phyloP scores from a whole-genome alignment of 2,797 vertebrate genomes.

The Protonibea diacanthus region DNA sequence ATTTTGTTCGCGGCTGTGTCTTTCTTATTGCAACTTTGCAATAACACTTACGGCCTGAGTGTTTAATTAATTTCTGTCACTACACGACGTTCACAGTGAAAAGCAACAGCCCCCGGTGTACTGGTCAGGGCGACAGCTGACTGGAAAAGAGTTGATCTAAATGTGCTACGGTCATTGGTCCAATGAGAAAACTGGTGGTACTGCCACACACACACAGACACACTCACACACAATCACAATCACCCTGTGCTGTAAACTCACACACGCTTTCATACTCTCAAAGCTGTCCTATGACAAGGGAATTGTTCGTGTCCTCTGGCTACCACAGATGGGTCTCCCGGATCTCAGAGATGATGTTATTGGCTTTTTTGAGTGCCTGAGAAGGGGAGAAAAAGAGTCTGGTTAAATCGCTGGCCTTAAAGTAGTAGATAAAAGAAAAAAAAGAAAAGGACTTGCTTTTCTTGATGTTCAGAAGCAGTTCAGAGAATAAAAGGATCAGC shows the following conservation, averaged over 20 bases:
- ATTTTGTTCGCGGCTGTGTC: conserved; percentile 54
- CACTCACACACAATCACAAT: conserved; percentile 20
- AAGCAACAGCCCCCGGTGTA: conserved; percentile 47
- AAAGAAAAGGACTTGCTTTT: conserved; percentile 4
- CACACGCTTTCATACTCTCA: conserved; percentile 64
- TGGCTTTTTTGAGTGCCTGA: conserved; percentile 89
- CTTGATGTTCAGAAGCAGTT: conserved; percentile 26
- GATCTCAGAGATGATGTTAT: conserved; percentile 89
- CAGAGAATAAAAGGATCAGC: conserved; percentile 47
- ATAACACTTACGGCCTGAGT: conserved; percentile 65
- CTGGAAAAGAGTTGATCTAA: conserved; percentile 36
- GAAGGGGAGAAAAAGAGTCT: conserved; percentile 15
- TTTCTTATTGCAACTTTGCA: conserved; percentile 39
- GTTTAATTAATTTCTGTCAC: conserved; percentile 53
- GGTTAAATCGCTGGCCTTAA: conserved; percentile 31
- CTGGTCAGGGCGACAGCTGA: conserved; percentile 44
- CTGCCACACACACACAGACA: conserved; percentile 26
- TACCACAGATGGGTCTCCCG: conserved; percentile 91
- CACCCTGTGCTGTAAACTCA: conserved; percentile 60
- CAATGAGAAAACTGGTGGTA: conserved; percentile 56
- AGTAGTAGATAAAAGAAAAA: conserved; percentile 28
- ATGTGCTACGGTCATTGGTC: conserved; percentile 69
- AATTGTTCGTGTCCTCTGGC: conserved; percentile 64
- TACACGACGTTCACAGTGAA: conserved; percentile 65
- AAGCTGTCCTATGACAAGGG: conserved; percentile 48